phyloP scores from a whole-genome alignment of 2,888 invertebrate genomes.

The Caenorhabditis plicata region DNA sequence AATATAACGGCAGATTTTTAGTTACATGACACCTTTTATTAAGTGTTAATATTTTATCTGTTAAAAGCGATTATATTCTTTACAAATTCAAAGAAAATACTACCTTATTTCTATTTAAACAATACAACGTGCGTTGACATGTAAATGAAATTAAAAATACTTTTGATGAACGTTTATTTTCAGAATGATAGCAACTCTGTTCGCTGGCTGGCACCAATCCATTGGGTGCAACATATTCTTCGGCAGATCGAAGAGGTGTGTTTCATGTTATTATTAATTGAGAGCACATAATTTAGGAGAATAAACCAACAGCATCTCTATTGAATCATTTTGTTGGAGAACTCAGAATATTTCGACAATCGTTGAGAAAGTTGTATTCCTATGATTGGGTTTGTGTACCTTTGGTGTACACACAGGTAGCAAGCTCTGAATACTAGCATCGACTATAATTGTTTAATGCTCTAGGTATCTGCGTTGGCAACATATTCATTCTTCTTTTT shows the following conservation, averaged over 20 bases:
- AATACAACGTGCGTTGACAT: no score
- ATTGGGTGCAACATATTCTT: constrained; percentile 58
- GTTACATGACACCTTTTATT: no score
- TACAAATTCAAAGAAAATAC: no score
- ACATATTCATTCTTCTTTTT: constrained; percentile 67
- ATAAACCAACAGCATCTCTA: constrained; percentile 43
- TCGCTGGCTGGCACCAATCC: constrained; percentile 54
- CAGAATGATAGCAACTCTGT: constrained; percentile 42
- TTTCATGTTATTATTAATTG: no score
- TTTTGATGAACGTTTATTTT: background rate
- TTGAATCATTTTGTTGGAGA: constrained; percentile 39
- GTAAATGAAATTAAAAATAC: background rate
- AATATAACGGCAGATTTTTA: no score
- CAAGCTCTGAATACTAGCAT: constrained; percentile 16
- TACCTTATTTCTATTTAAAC: no score
- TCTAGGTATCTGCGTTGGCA: constrained; percentile 59
- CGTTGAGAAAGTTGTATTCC: constrained; percentile 41
- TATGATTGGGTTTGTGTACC: constrained; percentile 57
- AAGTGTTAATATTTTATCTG: no score
- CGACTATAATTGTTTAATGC: background rate
- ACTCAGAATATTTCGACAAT: constrained; percentile 36
- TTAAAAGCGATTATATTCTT: no score
- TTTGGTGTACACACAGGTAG: constrained; percentile 55
- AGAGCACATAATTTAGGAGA: no score
- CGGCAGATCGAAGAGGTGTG: no score